A percentile compares a stretch with the other conserved stretches of the same genome.
phyloP scores from a whole-genome alignment of 2,113 vertebrate species.

The Poeciliopsis retropinna region DNA sequence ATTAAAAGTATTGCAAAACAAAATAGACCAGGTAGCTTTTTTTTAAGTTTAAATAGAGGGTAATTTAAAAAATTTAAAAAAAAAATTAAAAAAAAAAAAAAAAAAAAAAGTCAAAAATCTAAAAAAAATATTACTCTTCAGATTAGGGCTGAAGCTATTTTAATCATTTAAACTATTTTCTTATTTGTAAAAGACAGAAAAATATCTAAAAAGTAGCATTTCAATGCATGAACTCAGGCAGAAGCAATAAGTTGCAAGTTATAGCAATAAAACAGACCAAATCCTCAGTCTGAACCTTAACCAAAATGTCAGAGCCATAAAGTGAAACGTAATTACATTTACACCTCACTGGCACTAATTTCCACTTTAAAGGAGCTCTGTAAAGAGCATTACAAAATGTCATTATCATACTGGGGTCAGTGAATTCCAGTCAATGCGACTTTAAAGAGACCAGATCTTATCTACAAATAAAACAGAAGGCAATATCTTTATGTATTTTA shows the following conservation, averaged over 20 bases:
- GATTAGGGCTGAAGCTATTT: background rate
- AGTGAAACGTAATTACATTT: constrained; percentile 45
- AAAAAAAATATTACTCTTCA: no score
- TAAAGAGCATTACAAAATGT: constrained; percentile 14
- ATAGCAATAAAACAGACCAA: constrained; percentile 34
- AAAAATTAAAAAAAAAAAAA: no score
- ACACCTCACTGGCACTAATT: constrained; percentile 26
- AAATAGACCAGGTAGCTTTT: no score
- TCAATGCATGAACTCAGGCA: background rate
- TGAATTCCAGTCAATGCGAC: constrained; percentile 27
- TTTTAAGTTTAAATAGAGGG: no score
- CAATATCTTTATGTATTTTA: constrained; percentile 17
- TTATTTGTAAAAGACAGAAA: background rate
- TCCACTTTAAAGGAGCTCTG: constrained; percentile 35
- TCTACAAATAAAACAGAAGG: constrained; percentile 5
- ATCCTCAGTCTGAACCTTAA: constrained; percentile 30
- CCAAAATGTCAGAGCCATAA: constrained; percentile 35
- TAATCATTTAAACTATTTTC: background rate
- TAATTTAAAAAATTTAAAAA: no score
- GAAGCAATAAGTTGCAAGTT: background rate
- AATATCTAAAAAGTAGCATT: background rate
- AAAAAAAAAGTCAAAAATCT: no score
- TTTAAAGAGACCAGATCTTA: constrained; percentile 6
- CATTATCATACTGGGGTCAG: constrained; percentile 30
- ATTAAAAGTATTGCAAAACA: no score